Base-by-base conservation (phyloP, 2,113 vertebrate species). In the Ascaphus truei region DNA sequence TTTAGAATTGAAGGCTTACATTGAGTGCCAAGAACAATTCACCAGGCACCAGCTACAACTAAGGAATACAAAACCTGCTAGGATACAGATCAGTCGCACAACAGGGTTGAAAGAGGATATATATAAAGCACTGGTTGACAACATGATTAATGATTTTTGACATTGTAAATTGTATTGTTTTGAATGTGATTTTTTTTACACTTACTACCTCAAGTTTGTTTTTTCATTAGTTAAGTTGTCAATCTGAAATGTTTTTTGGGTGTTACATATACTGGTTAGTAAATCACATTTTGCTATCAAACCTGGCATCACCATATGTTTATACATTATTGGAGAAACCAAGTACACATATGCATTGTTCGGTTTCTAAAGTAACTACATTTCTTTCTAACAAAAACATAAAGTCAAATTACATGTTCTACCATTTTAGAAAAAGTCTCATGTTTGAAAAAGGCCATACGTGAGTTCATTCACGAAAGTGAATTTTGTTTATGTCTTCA, bases 101-200 rank as follows among this genome's bases (percentile, higher is more conserved):
- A 81, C 80, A 61, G 83, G 75, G 71, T 75, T 74, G 59, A 68
- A 74, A 83, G 62, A 86, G 83, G 85, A 90, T 88, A 72, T 73
- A 62, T 41, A 76, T 75, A 78, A 80, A 76, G 73, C 76, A 55
- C 75, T 79, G 77, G 78, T 79, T 80, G 88, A 86, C 85, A 72
- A 23, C 77, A 86, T 89, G 88, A 90, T 91, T 90, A 89, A 90
- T 90, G 83, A 37, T 81, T 90, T 91, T 84, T 88, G 82, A 57
- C 80, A 77, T 77, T 68, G 71, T 86, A 87, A 87, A 85, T 84
- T 84, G 79, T 78, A 75, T 72, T 62, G 29, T 78, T 75, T 81
- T 71, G 7, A 6, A 9, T 55, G 48, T 64, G 78, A 81, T 60
- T 73, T 77, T 73, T 77, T 57, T 66, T 72, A 65, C 3, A 1